Evolutionary conservation across 2,888 invertebrate species (phyloP).

Genomic region (Tetragonisca angustula): DNA sequence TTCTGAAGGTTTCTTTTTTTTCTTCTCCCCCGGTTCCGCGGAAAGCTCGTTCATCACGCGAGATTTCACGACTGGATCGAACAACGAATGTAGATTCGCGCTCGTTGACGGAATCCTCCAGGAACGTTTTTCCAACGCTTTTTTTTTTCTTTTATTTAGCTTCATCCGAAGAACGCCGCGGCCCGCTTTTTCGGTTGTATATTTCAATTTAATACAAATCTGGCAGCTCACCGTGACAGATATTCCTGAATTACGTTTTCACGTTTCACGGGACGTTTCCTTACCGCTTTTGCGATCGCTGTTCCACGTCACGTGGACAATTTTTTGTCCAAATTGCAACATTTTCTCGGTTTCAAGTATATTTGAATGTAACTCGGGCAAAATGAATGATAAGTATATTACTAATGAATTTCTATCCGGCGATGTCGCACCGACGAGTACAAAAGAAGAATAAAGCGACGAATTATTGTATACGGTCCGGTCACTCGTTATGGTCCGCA

Average conservation of each 20-base stretch:
- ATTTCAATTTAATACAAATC: not conserved
- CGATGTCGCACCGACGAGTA: no score
- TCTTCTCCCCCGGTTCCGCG: slow-evolving; percentile 5
- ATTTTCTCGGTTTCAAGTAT: no score
- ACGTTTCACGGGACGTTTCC: not conserved
- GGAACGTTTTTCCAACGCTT: not conserved
- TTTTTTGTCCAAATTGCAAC: no score
- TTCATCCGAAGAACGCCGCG: not conserved
- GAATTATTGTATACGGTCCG: no score
- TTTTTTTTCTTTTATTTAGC: slow-evolving; percentile 4
- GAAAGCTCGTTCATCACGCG: slow-evolving; percentile 41
- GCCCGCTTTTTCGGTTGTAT: not conserved
- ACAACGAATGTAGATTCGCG: slow-evolving; percentile 15
- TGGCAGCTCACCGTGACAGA: not conserved
- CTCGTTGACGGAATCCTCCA: not conserved
- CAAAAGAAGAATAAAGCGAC: no score
- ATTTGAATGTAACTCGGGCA: no score
- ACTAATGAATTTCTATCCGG: no score
- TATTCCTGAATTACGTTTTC: not conserved
- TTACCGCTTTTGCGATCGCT: not conserved
- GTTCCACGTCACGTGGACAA: no score
- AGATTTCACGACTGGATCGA: slow-evolving; percentile 34
- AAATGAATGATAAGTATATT: no score
- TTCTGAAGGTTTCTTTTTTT: slow-evolving; percentile 40
- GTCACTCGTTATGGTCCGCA: no score